A percentile compares a stretch with the other conserved stretches of the same genome.
Evolutionary conservation across 2,888 invertebrate genomes (phyloP).

Genomic region (Agriopis marginaria): DNA sequence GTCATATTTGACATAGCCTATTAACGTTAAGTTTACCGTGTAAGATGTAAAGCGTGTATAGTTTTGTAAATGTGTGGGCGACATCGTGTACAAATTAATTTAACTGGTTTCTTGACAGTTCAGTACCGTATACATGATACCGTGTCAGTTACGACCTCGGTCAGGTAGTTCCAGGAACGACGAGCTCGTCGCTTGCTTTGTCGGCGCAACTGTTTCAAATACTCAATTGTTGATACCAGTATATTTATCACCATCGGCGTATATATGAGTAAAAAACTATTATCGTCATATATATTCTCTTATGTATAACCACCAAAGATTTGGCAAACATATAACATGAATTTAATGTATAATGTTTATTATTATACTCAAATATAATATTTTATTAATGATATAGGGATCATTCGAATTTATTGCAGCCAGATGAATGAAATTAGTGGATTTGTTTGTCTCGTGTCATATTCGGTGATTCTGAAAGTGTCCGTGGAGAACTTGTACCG

Average conservation of each 20-base stretch:
- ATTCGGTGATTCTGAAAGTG: slow-evolving; percentile 11
- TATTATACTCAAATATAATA: slow-evolving; percentile 25
- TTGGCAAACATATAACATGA: slow-evolving; percentile 54
- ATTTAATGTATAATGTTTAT: slow-evolving; percentile 22
- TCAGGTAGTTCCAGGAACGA: slow-evolving; percentile 43
- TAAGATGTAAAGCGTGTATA: slow-evolving; percentile 81
- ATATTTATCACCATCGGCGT: slow-evolving; percentile 29
- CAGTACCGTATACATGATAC: slow-evolving; percentile 47
- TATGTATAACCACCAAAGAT: slow-evolving; percentile 62
- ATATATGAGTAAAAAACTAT: slow-evolving; percentile 33
- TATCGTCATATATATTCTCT: slow-evolving; percentile 33
- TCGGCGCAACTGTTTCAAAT: slow-evolving; percentile 53
- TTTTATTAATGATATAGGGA: slow-evolving; percentile 34
- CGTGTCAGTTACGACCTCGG: slow-evolving; percentile 32
- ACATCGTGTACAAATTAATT: slow-evolving; percentile 80
- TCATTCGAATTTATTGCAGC: slow-evolving; percentile 35
- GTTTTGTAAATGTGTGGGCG: slow-evolving; percentile 68
- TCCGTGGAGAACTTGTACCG: background rate
- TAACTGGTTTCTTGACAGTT: slow-evolving; percentile 68
- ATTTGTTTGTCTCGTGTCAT: slow-evolving; percentile 22
- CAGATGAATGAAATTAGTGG: slow-evolving; percentile 14
- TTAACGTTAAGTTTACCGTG: slow-evolving; percentile 81
- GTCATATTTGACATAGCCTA: slow-evolving; percentile 85
- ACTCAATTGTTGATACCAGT: slow-evolving; percentile 54
- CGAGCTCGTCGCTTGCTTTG: slow-evolving; percentile 61